phyloP scores from a whole-genome alignment of 2,888 invertebrate species.

The Eupithecia pulchellata region DNA sequence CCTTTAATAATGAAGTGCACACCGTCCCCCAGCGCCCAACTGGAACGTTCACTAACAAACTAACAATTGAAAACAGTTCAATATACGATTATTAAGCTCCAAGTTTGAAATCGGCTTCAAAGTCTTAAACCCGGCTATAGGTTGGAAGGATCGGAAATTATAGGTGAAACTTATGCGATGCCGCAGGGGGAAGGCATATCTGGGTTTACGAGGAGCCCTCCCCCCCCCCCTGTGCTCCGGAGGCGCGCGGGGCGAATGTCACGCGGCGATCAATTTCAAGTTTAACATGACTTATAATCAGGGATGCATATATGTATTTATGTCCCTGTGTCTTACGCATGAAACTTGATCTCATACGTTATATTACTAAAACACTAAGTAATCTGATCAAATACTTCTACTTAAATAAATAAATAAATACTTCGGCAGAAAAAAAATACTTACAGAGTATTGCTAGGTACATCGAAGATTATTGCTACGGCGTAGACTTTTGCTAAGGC shows the following conservation, averaged over 20 bases:
- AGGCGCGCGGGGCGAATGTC: conserved; percentile 50
- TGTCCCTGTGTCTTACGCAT: background rate
- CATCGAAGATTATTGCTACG: background rate
- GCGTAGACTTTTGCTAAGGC: background rate
- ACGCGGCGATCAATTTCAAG: conserved; percentile 67
- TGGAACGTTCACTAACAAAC: conserved; percentile 26
- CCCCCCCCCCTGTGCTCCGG: background rate
- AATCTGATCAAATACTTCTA: background rate
- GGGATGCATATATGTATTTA: too few relatives aligned
- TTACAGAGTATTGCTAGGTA: background rate
- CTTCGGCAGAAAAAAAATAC: background rate
- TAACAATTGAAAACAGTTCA: conserved; percentile 40
- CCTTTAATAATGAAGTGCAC: background rate
- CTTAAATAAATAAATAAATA: too few relatives aligned
- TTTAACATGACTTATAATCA: conserved; percentile 58
- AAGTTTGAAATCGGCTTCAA: conserved; percentile 38
- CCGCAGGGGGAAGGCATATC: conserved; percentile 51
- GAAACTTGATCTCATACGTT: background rate
- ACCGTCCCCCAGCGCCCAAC: conserved; percentile 11
- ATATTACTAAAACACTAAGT: background rate
- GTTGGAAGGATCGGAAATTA: conserved; percentile 60
- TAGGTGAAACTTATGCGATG: conserved; percentile 66
- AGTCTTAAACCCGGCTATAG: conserved; percentile 47
- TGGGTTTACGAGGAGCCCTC: conserved; percentile 50
- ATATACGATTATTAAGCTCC: conserved; percentile 42